Base-by-base conservation (phyloP, 2,888 invertebrate species). In the Mythimna impura region DNA sequence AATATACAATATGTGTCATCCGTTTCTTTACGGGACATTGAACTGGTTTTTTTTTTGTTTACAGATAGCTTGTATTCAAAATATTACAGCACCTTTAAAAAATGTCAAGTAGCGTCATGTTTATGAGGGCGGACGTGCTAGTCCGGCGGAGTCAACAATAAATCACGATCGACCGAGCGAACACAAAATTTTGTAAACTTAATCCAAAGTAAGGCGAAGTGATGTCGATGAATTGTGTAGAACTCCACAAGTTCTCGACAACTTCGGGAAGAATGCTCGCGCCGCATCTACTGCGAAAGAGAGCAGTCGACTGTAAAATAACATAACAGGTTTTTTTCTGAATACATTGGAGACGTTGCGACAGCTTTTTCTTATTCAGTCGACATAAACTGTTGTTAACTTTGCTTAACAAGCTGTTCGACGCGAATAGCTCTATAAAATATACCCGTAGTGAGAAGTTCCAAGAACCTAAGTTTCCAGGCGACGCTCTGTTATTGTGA, bases 251-350 rank as follows among this genome's bases (percentile, higher is more conserved):
- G 89, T 93, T 92, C 86, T 81, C 81, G 83, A 88, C 83, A 93
- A 91, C 86, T 91, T 83, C 57, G 80, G 69, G 82, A 89, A 89
- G 90, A 92, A 91, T 90, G 89, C 86, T 82, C 86, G 83, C 81
- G 82, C 82, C 77, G 82, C 61, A 87, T 86, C 87, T 80, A 84
- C 81, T 81, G 85, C 86, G 79, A 87, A 89, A 91, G 88, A 85
- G 89, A 89, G 88, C 91, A 91, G 88, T 89, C 88, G 84, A 87
- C 92, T 92, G 90, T 89, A 87, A 93, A 93, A 93, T 93, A 93
- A 92, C 83, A 87, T 81, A 78, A 88, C 88, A 87, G 87, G 87
- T 52, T 89, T 88, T 88, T 90, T 86, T 88, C 83, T 83, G 83
- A 84, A 75, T 81, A 75, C 82, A 76, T 67, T n/a, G 70, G 70